These are phyloP conservation scores for Ictalurus punctatus DNA, from an alignment of 2,113 vertebrate species.

Conservation along the genomic window DNA sequence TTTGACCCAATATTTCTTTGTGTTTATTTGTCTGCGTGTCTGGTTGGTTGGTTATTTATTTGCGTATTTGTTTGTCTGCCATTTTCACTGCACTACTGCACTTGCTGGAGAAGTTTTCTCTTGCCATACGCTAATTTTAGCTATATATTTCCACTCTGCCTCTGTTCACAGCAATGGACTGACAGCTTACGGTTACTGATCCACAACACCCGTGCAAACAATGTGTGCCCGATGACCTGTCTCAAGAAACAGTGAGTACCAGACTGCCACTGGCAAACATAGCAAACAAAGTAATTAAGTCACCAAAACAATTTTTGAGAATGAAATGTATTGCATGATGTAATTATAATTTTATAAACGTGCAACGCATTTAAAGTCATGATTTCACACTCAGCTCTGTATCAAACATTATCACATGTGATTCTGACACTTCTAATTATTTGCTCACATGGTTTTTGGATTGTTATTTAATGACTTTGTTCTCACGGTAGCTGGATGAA, in stretches of 20 bases:
- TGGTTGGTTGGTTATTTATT: background rate
- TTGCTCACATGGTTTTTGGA: background rate
- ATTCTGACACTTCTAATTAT: constrained; percentile 10
- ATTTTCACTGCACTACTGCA: background rate
- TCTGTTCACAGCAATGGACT: constrained; percentile 85
- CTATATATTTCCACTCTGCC: constrained; percentile 8
- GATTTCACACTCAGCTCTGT: background rate
- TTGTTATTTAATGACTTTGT: constrained; percentile 29
- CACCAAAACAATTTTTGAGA: background rate
- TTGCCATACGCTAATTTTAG: constrained; percentile 12
- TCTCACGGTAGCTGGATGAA: constrained; percentile 90
- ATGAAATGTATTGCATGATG: constrained; percentile 11
- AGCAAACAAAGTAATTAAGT: constrained; percentile 20
- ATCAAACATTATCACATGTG: background rate
- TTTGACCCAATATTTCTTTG: background rate
- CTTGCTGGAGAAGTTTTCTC: constrained; percentile 9
- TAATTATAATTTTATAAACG: background rate
- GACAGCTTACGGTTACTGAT: constrained; percentile 93
- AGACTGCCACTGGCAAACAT: constrained; percentile 6
- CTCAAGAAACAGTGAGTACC: constrained; percentile 96
- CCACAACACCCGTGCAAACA: constrained; percentile 97
- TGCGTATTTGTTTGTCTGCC: background rate
- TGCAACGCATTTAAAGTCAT: background rate
- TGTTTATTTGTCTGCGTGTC: background rate
- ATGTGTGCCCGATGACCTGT: constrained; percentile 97